These are phyloP conservation scores for Meloidogyne exigua DNA, from an alignment of 1,140 invertebrate species.

Conservation along the genomic window DNA sequence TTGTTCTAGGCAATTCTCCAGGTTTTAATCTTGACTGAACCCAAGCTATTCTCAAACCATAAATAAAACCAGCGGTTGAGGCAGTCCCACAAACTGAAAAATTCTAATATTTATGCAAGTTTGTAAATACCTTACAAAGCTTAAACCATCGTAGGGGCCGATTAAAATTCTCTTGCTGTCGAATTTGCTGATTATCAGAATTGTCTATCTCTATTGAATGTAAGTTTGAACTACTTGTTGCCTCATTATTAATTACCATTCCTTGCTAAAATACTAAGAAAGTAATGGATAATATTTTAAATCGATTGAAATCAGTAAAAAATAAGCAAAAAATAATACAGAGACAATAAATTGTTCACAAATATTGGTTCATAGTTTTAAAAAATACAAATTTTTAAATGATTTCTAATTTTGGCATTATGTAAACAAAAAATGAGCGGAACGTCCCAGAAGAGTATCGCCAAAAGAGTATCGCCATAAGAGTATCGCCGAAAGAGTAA, in stretches of 20 bases:
- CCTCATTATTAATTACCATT: neutral
- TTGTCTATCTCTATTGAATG: neutral
- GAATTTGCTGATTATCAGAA: neutral
- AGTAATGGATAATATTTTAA: neutral
- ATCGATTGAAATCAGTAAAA: neutral
- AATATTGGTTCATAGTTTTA: too few species aligned
- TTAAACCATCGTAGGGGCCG: constrained; percentile 7
- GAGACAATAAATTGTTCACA: too few species aligned
- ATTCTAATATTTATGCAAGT: too few species aligned
- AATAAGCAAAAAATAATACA: too few species aligned
- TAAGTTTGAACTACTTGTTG: neutral
- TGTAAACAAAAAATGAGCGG: too few species aligned
- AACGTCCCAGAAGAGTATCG: too few species aligned
- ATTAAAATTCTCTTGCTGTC: neutral
- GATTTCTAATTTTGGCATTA: too few species aligned
- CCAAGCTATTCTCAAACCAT: constrained; percentile 43
- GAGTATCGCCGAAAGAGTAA: too few species aligned
- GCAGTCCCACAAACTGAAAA: constrained; percentile 37
- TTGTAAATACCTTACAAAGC: neutral
- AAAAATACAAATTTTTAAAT: too few species aligned
- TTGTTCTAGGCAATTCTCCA: constrained; percentile 31
- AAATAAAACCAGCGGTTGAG: constrained; percentile 31
- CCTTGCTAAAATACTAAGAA: neutral
- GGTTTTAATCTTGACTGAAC: constrained; percentile 38
- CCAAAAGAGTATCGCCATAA: too few species aligned